Base-by-base conservation (phyloP, 92 coral and sea anemone genomes). In the Parazoanthus swiftii region DNA sequence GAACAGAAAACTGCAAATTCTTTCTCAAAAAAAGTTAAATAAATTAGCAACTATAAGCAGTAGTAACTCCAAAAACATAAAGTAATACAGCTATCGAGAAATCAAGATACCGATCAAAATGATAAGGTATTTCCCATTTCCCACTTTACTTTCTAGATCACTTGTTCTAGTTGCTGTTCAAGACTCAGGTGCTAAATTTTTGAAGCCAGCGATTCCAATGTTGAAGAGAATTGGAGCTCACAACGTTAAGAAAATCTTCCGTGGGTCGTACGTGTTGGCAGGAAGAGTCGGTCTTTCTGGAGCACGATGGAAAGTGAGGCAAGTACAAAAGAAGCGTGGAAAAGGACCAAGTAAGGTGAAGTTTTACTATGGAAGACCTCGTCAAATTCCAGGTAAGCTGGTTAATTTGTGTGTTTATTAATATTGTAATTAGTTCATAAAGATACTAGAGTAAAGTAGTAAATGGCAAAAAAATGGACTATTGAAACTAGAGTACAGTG, bases 151-250 rank as follows among this genome's bases (percentile, higher is more conserved):
- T 65, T 33, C 36, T 70, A 82, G 86, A 44, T 82, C 86, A 25
- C 51, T 82, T 36, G 77, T 82, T 21, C 29, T 82, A 46, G 44
- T 82, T 38, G 86, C 86, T 82, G 86, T 82, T 2, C 86, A 82
- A 82, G 86, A 82, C 51, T 70, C 75, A 25, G 86, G 86, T 39
- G 56, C 63, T n/a, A 82, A 82, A 42, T 35, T 43, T 29, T 42
- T 82, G 43, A 54, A 54, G 6, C 76, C 86, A 63, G 86, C 86
- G 76, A 68, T 82, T 68, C 86, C 86, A 13, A 25, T 82, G 76
- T 67, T 82, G 77, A 82, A 82, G 77, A 82, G 21, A 42, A 68
- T 82, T 38, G 86, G 86, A 82, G 86, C 76, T 42, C 63, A 39
- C 63, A 43, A 37, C 21, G 76, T 82, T 8, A 82, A 82, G 86